phyloP scores from a whole-genome alignment of 1,140 invertebrate genomes.

The Laupala kohalensis region DNA sequence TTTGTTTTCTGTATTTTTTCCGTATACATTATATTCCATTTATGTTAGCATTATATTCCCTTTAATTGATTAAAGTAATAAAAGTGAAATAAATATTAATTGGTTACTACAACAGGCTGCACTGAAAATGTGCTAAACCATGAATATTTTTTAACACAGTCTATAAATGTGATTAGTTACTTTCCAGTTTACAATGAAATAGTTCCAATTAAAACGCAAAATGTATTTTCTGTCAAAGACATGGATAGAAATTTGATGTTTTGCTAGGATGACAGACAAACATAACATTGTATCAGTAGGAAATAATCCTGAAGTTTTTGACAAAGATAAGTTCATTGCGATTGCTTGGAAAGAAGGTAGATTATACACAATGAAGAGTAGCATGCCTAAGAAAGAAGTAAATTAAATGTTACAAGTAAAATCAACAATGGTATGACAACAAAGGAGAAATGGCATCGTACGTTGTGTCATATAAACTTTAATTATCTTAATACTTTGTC shows the following conservation, averaged over 20 bases:
- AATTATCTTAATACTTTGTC: background rate
- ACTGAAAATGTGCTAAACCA: too few relatives aligned
- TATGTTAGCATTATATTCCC: too few relatives aligned
- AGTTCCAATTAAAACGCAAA: background rate
- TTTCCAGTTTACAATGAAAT: background rate
- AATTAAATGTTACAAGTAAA: background rate
- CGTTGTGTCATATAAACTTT: conserved; percentile 4
- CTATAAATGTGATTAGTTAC: background rate
- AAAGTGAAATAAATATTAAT: too few relatives aligned
- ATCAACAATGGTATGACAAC: background rate
- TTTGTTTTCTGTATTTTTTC: too few relatives aligned
- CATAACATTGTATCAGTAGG: background rate
- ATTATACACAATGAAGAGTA: background rate
- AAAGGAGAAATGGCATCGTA: conserved; percentile 1
- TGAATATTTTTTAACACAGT: too few relatives aligned
- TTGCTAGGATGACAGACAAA: background rate
- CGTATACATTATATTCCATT: too few relatives aligned
- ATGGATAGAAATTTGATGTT: conserved; percentile 2
- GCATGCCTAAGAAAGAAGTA: background rate
- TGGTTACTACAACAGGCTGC: too few relatives aligned
- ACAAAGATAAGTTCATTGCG: background rate
- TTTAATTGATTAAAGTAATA: too few relatives aligned
- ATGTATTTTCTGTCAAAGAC: conserved; percentile 2
- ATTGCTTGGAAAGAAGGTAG: background rate
- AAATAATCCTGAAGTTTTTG: background rate